phyloP scores from a whole-genome alignment of 2,797 vertebrate genomes.

The Anabas testudineus region DNA sequence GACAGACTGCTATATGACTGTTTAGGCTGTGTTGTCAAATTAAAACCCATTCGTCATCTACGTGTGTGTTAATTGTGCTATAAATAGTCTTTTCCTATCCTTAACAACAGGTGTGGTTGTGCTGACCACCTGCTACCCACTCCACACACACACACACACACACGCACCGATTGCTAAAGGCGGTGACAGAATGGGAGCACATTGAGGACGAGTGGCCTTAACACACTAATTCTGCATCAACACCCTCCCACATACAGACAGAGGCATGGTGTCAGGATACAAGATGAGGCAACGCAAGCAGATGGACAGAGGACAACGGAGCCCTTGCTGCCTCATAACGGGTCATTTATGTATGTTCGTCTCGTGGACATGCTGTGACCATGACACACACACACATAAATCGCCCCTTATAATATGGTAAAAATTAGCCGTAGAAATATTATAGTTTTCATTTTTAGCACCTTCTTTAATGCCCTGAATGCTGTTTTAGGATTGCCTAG shows the following conservation, averaged over 20 bases:
- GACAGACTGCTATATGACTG: neutral
- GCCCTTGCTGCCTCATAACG: constrained; percentile 36
- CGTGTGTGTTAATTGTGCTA: constrained; percentile 37
- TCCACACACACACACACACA: constrained; percentile 13
- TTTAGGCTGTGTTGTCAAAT: constrained; percentile 29
- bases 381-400: neutral
- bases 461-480: neutral
- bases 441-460: neutral
- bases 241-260: constrained; percentile 68
- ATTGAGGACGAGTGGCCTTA: constrained; percentile 64
- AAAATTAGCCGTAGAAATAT: neutral
- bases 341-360: too few relatives aligned
- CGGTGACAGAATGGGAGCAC: constrained; percentile 74
- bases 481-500: neutral
- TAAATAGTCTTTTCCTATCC: constrained; percentile 44
- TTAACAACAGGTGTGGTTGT: constrained; percentile 62
- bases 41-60: constrained; percentile 19
- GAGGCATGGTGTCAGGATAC: constrained; percentile 44
- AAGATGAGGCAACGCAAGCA: constrained; percentile 43
- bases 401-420: neutral
- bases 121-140: constrained; percentile 65
- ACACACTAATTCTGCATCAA: constrained; percentile 63
- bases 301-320: constrained; percentile 34
- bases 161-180: constrained; percentile 29
- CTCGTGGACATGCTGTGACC: neutral